Base-by-base conservation (phyloP, 2,113 vertebrate species). In the Noctilio leporinus region DNA sequence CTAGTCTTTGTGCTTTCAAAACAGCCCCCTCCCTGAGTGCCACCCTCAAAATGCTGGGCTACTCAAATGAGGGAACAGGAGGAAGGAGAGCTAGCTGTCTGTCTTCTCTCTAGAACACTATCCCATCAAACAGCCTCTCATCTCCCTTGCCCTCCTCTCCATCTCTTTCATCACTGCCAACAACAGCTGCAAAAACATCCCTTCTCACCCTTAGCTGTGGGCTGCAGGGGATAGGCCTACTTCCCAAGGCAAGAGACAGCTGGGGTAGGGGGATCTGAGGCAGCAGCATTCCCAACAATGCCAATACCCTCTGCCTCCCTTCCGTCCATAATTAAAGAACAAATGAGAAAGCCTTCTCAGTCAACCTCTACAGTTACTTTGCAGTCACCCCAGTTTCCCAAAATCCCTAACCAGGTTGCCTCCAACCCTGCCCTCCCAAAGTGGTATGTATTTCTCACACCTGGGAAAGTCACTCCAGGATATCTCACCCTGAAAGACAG, bases 401-500 rank as follows among this genome's bases (percentile, higher is more conserved):
- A 93, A 89, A 67, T 69, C 89, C 53, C 10, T 77, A 45, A 5
- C 35, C 38, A 84, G 69, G 59, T 19, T 73, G 16, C 28, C 70
- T 43, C 30, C 35, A 57, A n/a, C 35, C 33, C 70, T 76, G 55
- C 47, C 77, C 84, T 94, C 53, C 57, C 16, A 49, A 88, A 76
- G 28, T 49, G 62, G 72, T 75, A 47, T 73, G 0, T 86, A 90
- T 72, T 91, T 91, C 77, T 90, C 72, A 92, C 84, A 86, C 88
- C 53, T 92, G 84, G n/a, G 69, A 49, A 90, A 95, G 92, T 92
- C n/a, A 24, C 85, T 92, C 59, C 69, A 83, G 92, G 95, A 73
- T 93, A 92, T 47, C 73, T 93, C 73, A 86, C 84, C n/a, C 57
- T 35, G 49, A 96, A 94, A 96, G 93, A 95, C 87, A 92, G 76